These are phyloP conservation scores for Mesodorylaimus sp. DNA, from an alignment of 2,888 invertebrate genomes.

Conservation along the genomic window DNA sequence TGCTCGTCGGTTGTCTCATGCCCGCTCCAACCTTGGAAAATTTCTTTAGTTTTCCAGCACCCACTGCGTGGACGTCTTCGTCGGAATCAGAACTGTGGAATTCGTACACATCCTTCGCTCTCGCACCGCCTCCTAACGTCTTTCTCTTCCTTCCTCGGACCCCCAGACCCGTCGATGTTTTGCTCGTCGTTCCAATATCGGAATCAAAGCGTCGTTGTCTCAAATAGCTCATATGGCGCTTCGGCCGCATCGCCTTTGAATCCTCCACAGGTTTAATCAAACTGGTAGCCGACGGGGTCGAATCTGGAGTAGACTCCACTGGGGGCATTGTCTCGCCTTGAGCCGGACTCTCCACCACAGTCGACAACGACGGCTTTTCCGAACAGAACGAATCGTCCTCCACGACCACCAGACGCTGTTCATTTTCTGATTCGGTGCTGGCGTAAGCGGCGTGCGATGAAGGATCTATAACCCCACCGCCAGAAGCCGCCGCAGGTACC, in stretches of 20 bases:
- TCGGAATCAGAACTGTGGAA: slow-evolving; percentile 11
- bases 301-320: not conserved
- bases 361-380: not conserved
- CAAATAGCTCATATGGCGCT: too few species aligned
- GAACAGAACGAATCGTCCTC: not conserved
- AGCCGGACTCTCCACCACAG: not conserved
- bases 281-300: not conserved
- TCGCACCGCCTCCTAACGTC: not conserved
- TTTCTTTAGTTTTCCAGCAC: too few species aligned
- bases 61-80: not conserved
- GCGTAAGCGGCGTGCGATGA: too few species aligned
- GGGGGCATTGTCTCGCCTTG: not conserved
- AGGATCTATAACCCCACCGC: not conserved
- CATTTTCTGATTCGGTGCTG: not conserved
- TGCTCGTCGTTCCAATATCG: not conserved
- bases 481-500: too few species aligned
- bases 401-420: not conserved
- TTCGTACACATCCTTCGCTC: slow-evolving; percentile 8
- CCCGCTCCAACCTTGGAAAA: too few species aligned
- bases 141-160: not conserved
- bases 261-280: not conserved
- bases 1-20: too few species aligned
- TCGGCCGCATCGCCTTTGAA: not conserved
- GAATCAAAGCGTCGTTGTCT: not conserved
- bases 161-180: not conserved